Base-by-base conservation (phyloP, 2,888 invertebrate species). In the Leptinotarsa peninsularis region DNA sequence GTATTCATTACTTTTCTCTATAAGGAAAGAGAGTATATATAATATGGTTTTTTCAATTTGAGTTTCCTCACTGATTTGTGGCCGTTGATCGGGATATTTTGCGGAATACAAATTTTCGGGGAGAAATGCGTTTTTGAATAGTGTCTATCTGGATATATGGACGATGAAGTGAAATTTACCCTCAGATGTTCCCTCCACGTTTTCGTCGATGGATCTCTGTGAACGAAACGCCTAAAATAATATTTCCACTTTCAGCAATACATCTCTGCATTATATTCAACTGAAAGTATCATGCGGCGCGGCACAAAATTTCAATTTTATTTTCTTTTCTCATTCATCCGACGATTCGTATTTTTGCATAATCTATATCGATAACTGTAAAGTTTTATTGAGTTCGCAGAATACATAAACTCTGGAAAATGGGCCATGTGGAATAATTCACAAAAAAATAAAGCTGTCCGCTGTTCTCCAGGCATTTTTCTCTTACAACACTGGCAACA, bases 291-390 rank as follows among this genome's bases (percentile, higher is more conserved):
- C 63, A 63, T 27, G 66, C 50, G 66, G 33, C 67, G 23, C 72
- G 49, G n/a, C 23, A 27, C n/a, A 52, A 52, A 66, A 72, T 54
- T 72, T 66, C 72, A 54, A 72, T 72, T 67, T 72, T 72, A 66
- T 72, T 66, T 72, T 66, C 72, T 72, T 58, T 67, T 67, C 7
- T 66, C 72, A 72, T 72, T 66, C 52, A 50, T 66, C 66, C 67
- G 66, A 66, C 66, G 66, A 70, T 70, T 70, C 66, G 49, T 67
- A 66, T 66, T 72, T 72, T 72, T 72, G 66, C 72, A 72, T 72
- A 72, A 72, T 72, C 72, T 72, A 72, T 52, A 72, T 72, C 72
- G 66, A 72, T 71, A 71, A 72, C 66, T 66, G 66, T 72, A 54
- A 72, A 72, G 66, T 72, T 72, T 72, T 72, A 72, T 72, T 72